These are phyloP conservation scores for Eurois occulta DNA, from an alignment of 2,888 invertebrate genomes.

Conservation along the genomic window DNA sequence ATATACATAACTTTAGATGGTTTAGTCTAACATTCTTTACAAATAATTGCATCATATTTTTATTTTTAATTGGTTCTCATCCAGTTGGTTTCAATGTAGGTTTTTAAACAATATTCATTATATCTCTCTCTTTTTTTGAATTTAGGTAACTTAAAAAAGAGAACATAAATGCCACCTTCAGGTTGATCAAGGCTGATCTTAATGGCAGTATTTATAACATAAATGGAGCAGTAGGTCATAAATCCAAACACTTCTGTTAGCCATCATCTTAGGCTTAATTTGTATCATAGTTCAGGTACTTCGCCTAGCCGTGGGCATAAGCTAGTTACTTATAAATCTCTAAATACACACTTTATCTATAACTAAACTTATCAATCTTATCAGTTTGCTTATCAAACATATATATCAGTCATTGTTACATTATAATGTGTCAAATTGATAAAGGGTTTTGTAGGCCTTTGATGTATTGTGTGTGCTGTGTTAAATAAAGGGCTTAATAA, in stretches of 20 bases:
- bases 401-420: not conserved
- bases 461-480: slow-evolving; percentile 10
- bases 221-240: not conserved
- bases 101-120: not conserved
- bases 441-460: slow-evolving; percentile 11
- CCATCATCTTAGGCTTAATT: not conserved
- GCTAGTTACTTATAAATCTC: not conserved
- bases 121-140: not conserved
- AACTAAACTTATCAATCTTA: slow-evolving; percentile 2
- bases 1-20: not conserved
- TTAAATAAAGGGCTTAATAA: not conserved
- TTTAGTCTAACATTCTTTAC: not conserved
- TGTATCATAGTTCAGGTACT: not conserved
- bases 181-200: not conserved
- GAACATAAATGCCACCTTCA: not conserved
- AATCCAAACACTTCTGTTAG: not conserved
- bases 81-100: not conserved
- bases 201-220: not conserved
- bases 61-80: not conserved
- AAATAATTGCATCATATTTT: slow-evolving; percentile 4
- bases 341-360: slow-evolving; percentile 12
- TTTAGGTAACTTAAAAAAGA: not conserved
- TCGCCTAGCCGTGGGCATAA: too few species aligned
- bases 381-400: slow-evolving; percentile 6
- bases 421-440: slow-evolving; percentile 25